Evolutionary conservation across 2,888 invertebrate genomes (phyloP).

Genomic region (Gisinianus flammeolus): DNA sequence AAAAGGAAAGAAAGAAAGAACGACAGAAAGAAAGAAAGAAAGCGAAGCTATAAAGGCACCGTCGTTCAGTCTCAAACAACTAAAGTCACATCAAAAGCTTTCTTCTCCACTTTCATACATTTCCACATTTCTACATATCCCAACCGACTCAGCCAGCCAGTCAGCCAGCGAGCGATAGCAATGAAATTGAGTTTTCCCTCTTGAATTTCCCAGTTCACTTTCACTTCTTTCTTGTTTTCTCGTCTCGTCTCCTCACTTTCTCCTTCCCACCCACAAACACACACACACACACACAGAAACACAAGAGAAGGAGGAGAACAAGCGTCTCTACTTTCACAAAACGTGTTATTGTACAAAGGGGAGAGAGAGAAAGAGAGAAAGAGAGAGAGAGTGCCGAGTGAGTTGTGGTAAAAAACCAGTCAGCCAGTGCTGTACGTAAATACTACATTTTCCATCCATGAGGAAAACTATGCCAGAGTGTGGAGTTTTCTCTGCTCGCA

Average conservation of each 20-base stretch:
- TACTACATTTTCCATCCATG: background rate
- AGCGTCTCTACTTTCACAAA: background rate
- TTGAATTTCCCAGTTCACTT: background rate
- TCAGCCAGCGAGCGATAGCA: background rate
- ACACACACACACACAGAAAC: too few species aligned
- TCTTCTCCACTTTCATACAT: slow-evolving; percentile 14
- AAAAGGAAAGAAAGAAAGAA: background rate
- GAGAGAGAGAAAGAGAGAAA: background rate
- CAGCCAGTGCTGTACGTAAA: background rate
- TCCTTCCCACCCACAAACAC: too few species aligned
- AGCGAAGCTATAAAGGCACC: slow-evolving; percentile 3
- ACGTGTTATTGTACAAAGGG: background rate
- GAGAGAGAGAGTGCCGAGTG: background rate
- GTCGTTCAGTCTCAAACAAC: slow-evolving; percentile 15
- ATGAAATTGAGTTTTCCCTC: background rate
- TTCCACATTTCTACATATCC: background rate
- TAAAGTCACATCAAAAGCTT: slow-evolving; percentile 19
- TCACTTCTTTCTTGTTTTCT: background rate
- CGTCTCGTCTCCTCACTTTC: background rate
- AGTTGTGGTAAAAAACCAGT: background rate
- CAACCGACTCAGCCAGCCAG: too few species aligned
- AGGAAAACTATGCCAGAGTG: too few species aligned
- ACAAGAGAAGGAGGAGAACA: background rate
- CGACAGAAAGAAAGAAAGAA: background rate
- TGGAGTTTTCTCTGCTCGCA: too few species aligned